These are phyloP conservation scores for Phylloscopus trochilus DNA, from an alignment of 2,113 vertebrate species.

Conservation along the genomic window DNA sequence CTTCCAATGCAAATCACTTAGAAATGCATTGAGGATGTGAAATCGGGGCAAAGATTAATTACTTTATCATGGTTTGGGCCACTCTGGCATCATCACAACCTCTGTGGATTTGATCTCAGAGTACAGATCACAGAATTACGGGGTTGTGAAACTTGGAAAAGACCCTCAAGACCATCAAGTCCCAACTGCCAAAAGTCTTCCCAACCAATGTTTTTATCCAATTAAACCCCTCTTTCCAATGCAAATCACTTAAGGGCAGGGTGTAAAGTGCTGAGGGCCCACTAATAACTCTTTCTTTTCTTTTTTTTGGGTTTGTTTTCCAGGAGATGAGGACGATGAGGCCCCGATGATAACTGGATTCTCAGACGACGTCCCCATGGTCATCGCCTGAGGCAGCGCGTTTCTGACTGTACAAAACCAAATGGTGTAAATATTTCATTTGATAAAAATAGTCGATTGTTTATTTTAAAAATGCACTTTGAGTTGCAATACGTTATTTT, in stretches of 20 bases:
- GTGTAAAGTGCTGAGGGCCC: neutral
- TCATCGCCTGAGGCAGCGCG: conserved; percentile 87
- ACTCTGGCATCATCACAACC: neutral
- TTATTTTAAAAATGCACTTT: conserved; percentile 86
- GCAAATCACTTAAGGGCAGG: neutral
- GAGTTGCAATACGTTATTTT: conserved; percentile 88
- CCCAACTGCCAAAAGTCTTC: neutral
- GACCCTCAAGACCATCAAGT: neutral
- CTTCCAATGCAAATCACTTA: neutral
- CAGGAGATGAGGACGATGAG: conserved; percentile 96
- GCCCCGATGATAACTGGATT: conserved; percentile 98
- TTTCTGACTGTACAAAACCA: conserved; percentile 72
- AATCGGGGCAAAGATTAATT: neutral
- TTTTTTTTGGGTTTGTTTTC: conserved; percentile 23
- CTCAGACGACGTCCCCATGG: conserved; percentile 98
- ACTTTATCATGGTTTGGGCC: too few species aligned
- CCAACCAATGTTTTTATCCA: neutral
- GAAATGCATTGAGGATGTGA: rapidly evolving
- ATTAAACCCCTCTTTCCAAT: neutral
- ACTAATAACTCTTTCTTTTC: neutral
- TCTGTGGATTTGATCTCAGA: rapidly evolving
- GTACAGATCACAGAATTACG: rapidly evolving
- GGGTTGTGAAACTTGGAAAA: neutral
- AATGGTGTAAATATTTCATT: conserved; percentile 83
- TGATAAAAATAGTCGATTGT: conserved; percentile 81